A percentile compares a stretch with the other conserved stretches of the same genome.
Evolutionary conservation across 2,888 invertebrate genomes (phyloP).

Genomic region (Pegoplata infirma): DNA sequence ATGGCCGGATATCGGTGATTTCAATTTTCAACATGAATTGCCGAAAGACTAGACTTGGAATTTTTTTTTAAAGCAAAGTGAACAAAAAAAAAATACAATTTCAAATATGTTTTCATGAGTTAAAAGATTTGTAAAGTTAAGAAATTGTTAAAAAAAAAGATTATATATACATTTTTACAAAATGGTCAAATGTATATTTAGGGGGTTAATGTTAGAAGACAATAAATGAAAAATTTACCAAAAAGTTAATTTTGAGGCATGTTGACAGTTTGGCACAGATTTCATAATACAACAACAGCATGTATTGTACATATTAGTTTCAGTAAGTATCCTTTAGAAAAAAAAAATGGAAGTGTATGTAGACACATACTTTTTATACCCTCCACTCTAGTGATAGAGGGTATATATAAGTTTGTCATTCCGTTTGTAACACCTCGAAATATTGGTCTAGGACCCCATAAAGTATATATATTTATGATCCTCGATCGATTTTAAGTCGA

Average conservation of each 20-base stretch:
- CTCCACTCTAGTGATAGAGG: too few species aligned
- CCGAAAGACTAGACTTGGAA: conserved; percentile 24
- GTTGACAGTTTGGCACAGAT: not conserved
- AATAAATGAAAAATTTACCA: not conserved
- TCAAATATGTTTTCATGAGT: not conserved
- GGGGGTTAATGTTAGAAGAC: not conserved
- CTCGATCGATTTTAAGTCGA: too few species aligned
- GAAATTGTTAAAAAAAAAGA: too few species aligned
- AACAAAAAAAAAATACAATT: not conserved
- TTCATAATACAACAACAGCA: not conserved
- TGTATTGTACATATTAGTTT: not conserved
- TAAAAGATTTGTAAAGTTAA: not conserved
- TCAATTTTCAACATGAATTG: conserved; percentile 58
- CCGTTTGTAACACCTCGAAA: too few species aligned
- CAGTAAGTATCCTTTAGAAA: not conserved
- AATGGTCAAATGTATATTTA: not conserved
- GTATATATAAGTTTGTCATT: too few species aligned
- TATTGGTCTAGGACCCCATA: too few species aligned
- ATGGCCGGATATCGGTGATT: conserved; percentile 59
- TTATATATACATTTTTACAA: not conserved
- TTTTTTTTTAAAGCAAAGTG: not conserved
- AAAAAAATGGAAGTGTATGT: too few species aligned
- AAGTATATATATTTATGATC: too few species aligned
- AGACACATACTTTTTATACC: too few species aligned
- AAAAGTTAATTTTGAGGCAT: not conserved